These are phyloP conservation scores for Melieria picta DNA, from an alignment of 2,888 invertebrate genomes.

Conservation along the genomic window DNA sequence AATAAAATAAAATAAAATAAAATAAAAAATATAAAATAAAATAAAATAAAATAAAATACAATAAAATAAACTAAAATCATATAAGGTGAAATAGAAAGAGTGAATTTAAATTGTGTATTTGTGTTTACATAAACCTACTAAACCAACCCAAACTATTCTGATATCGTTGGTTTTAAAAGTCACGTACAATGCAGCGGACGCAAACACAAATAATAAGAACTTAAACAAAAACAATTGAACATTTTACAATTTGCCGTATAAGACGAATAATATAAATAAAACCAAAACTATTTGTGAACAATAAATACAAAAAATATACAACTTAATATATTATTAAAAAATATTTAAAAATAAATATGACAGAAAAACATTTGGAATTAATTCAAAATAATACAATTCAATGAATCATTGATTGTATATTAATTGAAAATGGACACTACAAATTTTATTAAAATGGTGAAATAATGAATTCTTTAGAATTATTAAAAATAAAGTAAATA, in stretches of 20 bases:
- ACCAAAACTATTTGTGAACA: slow-evolving; percentile 26
- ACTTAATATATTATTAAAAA: neutral
- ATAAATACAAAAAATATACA: slow-evolving; percentile 9
- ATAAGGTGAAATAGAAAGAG: too few species aligned
- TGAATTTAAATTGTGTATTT: too few species aligned
- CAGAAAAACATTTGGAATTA: neutral
- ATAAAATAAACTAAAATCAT: too few species aligned
- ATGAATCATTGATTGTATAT: neutral
- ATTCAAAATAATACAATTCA: neutral
- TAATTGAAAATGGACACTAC: neutral
- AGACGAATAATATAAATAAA: slow-evolving; percentile 14
- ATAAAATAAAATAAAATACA: neutral
- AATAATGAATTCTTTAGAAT: neutral
- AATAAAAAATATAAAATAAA: neutral
- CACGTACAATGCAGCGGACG: neutral
- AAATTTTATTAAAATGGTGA: neutral
- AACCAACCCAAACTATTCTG: too few species aligned
- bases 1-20: neutral
- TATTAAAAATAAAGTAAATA: slow-evolving; percentile 16
- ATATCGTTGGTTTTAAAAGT: too few species aligned
- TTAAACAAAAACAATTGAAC: neutral
- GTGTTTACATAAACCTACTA: too few species aligned
- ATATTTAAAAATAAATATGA: slow-evolving; percentile 6
- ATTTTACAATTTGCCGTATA: neutral
- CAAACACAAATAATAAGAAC: neutral